Evolutionary conservation across 2,888 invertebrate genomes (phyloP).

Genomic region (Eulithis prunata): DNA sequence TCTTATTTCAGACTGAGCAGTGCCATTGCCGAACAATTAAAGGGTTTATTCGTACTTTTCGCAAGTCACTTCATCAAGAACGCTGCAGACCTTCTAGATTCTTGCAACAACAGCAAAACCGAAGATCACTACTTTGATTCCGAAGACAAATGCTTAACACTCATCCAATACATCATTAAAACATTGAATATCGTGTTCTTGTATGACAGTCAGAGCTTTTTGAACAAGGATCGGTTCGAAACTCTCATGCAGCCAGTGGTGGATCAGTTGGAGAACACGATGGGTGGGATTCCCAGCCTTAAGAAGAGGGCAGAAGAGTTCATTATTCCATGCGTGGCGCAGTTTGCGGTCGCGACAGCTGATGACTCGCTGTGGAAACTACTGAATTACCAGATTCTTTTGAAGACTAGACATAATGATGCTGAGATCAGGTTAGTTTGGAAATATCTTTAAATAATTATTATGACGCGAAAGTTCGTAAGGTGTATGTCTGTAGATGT

Average conservation of each 20-base stretch:
- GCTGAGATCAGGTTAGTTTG: conserved; percentile 85
- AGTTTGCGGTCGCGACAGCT: conserved; percentile 91
- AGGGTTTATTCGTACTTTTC: conserved; percentile 95
- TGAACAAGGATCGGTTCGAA: conserved; percentile 94
- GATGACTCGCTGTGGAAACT: conserved; percentile 96
- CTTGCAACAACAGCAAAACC: conserved; percentile 86
- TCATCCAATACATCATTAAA: conserved; percentile 89
- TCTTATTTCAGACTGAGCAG: conserved; percentile 85
- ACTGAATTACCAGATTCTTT: conserved; percentile 93
- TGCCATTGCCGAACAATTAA: conserved; percentile 91
- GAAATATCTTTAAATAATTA: background rate
- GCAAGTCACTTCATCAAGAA: conserved; percentile 93
- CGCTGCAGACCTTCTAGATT: conserved; percentile 88
- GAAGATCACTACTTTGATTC: conserved; percentile 80
- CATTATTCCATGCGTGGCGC: conserved; percentile 91
- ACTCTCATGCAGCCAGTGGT: conserved; percentile 93
- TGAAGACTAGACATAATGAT: conserved; percentile 92
- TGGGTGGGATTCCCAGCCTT: conserved; percentile 86
- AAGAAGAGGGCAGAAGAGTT: conserved; percentile 84
- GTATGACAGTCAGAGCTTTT: conserved; percentile 92
- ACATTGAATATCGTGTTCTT: conserved; percentile 91
- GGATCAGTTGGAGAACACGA: conserved; percentile 92
- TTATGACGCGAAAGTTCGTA: too few species aligned
- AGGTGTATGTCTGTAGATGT: too few species aligned
- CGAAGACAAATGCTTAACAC: conserved; percentile 83